These are phyloP conservation scores for Battus philenor DNA, from an alignment of 1,140 invertebrate species.

Conservation along the genomic window DNA sequence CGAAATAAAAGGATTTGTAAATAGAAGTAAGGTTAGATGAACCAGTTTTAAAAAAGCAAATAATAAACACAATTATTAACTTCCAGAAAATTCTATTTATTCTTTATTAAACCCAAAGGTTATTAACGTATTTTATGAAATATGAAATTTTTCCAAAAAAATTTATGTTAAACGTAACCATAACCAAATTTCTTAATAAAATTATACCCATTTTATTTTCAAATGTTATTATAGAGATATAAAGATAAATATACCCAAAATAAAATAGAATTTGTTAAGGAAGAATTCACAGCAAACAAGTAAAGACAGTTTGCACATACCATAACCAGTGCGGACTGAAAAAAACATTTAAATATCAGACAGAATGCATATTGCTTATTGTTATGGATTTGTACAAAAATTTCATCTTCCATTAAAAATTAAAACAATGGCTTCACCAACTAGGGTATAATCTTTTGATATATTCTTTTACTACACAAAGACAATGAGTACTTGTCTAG, in stretches of 20 bases:
- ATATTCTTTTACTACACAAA: too few species aligned
- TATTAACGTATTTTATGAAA: conserved; percentile 5
- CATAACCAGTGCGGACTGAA: conserved; percentile 51
- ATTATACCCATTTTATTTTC: too few species aligned
- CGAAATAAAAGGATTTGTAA: conserved; percentile 1
- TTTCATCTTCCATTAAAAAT: conserved; percentile 31
- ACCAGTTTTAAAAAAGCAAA: conserved; percentile 3
- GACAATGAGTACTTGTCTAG: too few species aligned
- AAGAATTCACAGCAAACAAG: conserved; percentile 14
- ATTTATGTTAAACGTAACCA: conserved; percentile 3
- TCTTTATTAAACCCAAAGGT: too few species aligned
- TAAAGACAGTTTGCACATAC: conserved; percentile 35
- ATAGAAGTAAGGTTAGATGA: not conserved
- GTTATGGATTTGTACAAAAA: conserved; percentile 15
- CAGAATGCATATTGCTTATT: not conserved
- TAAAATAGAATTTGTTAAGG: too few species aligned
- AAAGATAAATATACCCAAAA: too few species aligned
- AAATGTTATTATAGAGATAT: too few species aligned
- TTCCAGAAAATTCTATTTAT: not conserved
- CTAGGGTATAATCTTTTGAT: too few species aligned
- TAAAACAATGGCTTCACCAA: too few species aligned
- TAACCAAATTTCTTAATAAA: not conserved
- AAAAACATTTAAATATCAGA: conserved; percentile 26
- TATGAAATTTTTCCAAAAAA: not conserved
- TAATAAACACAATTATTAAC: not conserved